Percentiles rank a stretch among this genome's conserved stretches.
Evolutionary conservation across 2,888 invertebrate species (phyloP).

Genomic region (Drosophila formosana): DNA sequence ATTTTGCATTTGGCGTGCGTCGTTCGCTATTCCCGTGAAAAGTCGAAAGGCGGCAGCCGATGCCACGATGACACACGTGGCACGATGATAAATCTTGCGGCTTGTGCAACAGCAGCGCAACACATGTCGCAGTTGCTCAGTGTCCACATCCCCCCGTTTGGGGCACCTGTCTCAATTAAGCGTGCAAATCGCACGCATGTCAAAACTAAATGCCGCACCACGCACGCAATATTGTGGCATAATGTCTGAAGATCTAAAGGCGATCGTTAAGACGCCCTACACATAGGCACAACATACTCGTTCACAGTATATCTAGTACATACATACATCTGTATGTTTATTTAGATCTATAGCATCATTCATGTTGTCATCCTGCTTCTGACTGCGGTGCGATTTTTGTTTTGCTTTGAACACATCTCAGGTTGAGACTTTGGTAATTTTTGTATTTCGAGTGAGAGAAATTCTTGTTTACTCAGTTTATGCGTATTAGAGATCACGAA

Average conservation of each 20-base stretch:
- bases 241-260: constrained; percentile 60
- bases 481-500: constrained; percentile 1
- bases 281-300: background rate
- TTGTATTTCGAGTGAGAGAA: background rate
- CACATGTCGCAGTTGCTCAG: constrained; percentile 67
- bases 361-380: constrained; percentile 18
- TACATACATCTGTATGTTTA: no score
- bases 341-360: constrained; percentile 24
- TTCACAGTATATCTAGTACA: no score
- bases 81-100: constrained; percentile 74
- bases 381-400: background rate
- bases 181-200: constrained; percentile 79
- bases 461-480: background rate
- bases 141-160: constrained; percentile 17
- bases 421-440: constrained; percentile 13
- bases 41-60: constrained; percentile 43
- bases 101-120: constrained; percentile 74
- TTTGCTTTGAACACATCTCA: constrained; percentile 52
- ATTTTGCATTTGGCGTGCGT: constrained; percentile 83
- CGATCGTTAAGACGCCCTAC: constrained; percentile 36
- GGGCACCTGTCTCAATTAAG: constrained; percentile 81
- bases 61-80: constrained; percentile 65
- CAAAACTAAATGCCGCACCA: constrained; percentile 71
- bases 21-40: constrained; percentile 78
- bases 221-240: constrained; percentile 47